phyloP scores from a whole-genome alignment of 2,797 vertebrate genomes.

The Malurus leucopterus region DNA sequence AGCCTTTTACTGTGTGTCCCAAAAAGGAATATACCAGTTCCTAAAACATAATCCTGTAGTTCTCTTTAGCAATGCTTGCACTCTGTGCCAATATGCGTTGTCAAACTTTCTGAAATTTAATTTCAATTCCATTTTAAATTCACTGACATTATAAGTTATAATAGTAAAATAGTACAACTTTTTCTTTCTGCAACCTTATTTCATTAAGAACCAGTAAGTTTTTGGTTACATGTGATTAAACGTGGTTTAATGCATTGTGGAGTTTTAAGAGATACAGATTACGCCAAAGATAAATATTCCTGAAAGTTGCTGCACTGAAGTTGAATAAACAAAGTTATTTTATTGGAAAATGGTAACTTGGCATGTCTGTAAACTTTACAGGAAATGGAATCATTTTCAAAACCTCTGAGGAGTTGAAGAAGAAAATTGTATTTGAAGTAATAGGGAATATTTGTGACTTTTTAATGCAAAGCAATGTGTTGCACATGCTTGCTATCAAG shows the following conservation, averaged over 20 bases:
- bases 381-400: neutral
- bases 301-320: neutral
- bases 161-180: neutral
- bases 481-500: neutral
- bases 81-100: neutral
- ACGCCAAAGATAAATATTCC: neutral
- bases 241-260: neutral
- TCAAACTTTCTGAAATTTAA: neutral
- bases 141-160: neutral
- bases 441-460: neutral
- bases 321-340: neutral
- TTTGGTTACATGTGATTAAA: neutral
- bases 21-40: neutral
- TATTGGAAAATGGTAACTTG: neutral
- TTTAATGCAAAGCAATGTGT: neutral
- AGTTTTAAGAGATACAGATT: neutral
- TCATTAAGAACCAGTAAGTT: neutral
- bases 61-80: neutral
- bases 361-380: neutral
- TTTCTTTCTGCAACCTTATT: neutral
- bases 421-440: slow-evolving; percentile 15
- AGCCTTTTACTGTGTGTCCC: neutral
- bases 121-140: neutral
- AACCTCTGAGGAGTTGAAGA: neutral
- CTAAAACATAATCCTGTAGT: neutral